A percentile compares a stretch with the other conserved stretches of the same genome.
Conservation (phyloP, 1,140 invertebrate genomes). For the Condylostylus longicornis region DNA sequence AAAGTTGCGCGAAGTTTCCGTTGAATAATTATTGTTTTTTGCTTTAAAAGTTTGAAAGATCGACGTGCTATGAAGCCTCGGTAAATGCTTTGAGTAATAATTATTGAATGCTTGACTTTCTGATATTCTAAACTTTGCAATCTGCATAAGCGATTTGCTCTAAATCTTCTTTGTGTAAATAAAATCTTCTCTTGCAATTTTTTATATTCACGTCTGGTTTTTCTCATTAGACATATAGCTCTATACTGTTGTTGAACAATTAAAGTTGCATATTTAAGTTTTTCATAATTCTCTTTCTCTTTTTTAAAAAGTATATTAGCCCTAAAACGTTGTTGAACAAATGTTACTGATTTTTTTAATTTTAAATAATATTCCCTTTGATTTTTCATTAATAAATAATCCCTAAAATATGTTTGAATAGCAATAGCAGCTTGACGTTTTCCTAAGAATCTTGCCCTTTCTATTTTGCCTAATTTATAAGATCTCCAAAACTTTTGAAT, state of each 20-base stretch:
- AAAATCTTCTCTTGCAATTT: slow-evolving; percentile 10
- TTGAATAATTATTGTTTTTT: slow-evolving; percentile 28
- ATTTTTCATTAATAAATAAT: no score
- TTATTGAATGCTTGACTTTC: slow-evolving; percentile 2
- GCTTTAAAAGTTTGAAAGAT: no score
- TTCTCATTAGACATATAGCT: slow-evolving; percentile 10
- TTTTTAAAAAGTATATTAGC: no score
- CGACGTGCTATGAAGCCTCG: no score
- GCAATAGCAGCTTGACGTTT: no score
- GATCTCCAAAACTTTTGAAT: slow-evolving; percentile 20
- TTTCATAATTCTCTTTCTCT: no score
- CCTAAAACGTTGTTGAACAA: no score
- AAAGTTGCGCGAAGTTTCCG: slow-evolving; percentile 19
- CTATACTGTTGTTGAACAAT: background rate
- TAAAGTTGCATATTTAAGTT: no score
- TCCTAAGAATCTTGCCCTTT: slow-evolving; percentile 13
- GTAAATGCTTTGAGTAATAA: no score
- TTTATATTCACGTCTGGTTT: slow-evolving; percentile 9
- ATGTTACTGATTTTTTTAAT: no score
- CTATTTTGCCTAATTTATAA: slow-evolving; percentile 3
- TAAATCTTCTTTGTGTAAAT: slow-evolving; percentile 18
- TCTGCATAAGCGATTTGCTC: slow-evolving; percentile 15
- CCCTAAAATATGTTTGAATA: no score
- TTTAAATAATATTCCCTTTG: no score
- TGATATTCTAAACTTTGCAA: slow-evolving; percentile 6